Conservation (phyloP, 2,113 vertebrate genomes). For the human region DNA sequence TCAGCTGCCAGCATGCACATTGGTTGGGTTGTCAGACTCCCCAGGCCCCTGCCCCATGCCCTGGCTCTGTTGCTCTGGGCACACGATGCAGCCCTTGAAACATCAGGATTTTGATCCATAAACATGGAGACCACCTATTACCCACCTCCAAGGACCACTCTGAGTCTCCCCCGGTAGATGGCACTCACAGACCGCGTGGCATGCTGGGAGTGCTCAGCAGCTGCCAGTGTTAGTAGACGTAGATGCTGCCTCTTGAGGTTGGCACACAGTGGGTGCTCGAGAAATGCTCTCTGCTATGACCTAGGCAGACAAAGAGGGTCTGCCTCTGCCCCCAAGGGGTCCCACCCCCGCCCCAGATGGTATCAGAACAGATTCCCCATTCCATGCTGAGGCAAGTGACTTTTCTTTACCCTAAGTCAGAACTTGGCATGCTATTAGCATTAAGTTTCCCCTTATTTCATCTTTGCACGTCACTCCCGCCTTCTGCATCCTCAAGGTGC, state of each 20-base stretch:
- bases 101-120: neutral
- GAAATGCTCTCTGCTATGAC: neutral
- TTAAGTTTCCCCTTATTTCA: conserved; percentile 7
- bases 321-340: neutral
- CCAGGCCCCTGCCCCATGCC: neutral
- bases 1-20: neutral
- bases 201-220: neutral
- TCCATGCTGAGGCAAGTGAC: neutral
- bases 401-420: neutral
- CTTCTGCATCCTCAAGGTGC: neutral
- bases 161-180: neutral
- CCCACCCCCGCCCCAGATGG: neutral
- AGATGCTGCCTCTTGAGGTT: neutral
- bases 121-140: neutral
- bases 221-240: neutral
- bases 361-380: neutral
- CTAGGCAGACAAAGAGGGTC: neutral
- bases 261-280: neutral
- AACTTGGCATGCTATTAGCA: neutral
- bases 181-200: neutral
- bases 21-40: neutral
- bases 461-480: neutral
- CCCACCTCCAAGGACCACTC: neutral
- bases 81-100: neutral
- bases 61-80: neutral